Percentiles rank a stretch among this genome's conserved stretches.
phyloP scores from a whole-genome alignment of 2,888 invertebrate genomes.

The Nephrotoma appendiculata region DNA sequence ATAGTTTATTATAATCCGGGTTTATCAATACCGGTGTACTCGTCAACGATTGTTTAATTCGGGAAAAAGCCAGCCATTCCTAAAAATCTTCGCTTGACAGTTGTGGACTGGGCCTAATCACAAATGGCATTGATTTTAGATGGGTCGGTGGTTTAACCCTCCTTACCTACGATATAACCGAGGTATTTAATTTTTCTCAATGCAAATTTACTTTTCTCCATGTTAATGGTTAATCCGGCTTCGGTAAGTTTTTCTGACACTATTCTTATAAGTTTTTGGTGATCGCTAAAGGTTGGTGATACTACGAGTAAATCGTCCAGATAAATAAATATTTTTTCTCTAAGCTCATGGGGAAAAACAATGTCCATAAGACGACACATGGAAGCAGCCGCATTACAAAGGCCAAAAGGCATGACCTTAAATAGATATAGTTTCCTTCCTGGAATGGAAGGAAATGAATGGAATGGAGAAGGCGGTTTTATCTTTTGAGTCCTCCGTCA shows the following conservation, averaged over 20 bases:
- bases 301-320: slow-evolving; percentile 4
- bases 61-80: not conserved
- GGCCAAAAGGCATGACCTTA: slow-evolving; percentile 12
- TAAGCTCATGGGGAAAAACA: slow-evolving; percentile 13
- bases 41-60: not conserved
- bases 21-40: not conserved
- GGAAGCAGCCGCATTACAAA: slow-evolving; percentile 8
- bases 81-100: not conserved
- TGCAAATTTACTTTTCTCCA: slow-evolving; percentile 2
- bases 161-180: slow-evolving; percentile 8
- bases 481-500: slow-evolving; percentile 12
- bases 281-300: not conserved
- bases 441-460: no score
- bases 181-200: slow-evolving; percentile 2
- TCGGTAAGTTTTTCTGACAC: not conserved
- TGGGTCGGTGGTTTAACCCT: not conserved
- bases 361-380: slow-evolving; percentile 16
- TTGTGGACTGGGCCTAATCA: not conserved
- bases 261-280: not conserved
- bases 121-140: not conserved
- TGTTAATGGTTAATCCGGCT: slow-evolving; percentile 5
- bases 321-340: slow-evolving; percentile 9
- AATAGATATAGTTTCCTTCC: slow-evolving; percentile 9
- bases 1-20: not conserved
- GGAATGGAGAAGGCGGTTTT: slow-evolving; percentile 15